Evolutionary conservation across 2,888 invertebrate genomes (phyloP), one percentile per base, ranked within the genome.

Genomic region (Platerodrilus igneus): DNA sequence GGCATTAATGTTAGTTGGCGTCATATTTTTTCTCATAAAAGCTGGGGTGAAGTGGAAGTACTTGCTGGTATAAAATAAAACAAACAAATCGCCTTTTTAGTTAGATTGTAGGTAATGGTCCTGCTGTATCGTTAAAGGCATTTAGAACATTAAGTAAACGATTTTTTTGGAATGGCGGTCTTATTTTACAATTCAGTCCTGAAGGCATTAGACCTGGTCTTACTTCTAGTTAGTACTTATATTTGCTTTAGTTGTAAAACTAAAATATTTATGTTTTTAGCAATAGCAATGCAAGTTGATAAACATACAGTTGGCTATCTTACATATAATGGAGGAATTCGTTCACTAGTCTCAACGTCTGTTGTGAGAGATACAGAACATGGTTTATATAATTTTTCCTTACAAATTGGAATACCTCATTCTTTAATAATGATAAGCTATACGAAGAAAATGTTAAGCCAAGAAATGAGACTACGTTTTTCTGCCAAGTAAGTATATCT

Each of bases 251-350:
- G 11, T 18, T 28, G 9, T 10, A 3, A 14, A 14, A 26, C 5
- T 11, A 20, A 25, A 25, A 17, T n/a, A 9, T 10, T 11, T 25
- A 6, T 40, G 17, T 53, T 67, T 64, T 1, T 63, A 86, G 85
- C 86, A 4, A 67, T 93, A 57, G 91, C 86, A 2, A 79, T 86
- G 59, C 92, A 93, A 65, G 69, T 95, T 45, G 90, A 92, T 58
- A 85, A 85, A 38, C 83, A 90, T 59, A 86, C 91, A 0, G 81
- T 91, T 36, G 94, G 94, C 4, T 89, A 92, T 56, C 67, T 96
- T 20, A 87, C 89, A 0, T 91, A 89, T 62, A 83, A 88, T 57
- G 85, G 77, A 1, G 79, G 79, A 0, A 64, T 72, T 54, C 55
- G 81, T 67, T 83, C 86, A 1, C 80, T 87, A 1, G 82, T 95